Evolutionary conservation across 1,140 invertebrate species (phyloP).

Genomic region (Nasonia longicornis): DNA sequence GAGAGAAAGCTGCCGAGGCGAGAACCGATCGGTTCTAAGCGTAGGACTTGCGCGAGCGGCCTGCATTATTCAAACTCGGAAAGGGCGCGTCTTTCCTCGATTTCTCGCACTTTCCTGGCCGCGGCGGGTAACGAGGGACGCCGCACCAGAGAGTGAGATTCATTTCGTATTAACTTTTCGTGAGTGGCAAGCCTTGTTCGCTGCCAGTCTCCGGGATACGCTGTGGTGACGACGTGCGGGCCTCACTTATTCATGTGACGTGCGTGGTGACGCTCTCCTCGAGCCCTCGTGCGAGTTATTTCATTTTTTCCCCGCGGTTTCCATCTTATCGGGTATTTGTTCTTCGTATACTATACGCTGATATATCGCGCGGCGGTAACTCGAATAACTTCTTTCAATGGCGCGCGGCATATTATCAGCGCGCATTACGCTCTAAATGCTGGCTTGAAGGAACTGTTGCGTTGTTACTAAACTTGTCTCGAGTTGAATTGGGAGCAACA

Average conservation of each 20-base stretch:
- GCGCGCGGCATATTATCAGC: neutral
- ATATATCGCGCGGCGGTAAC: neutral
- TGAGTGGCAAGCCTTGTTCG: constrained; percentile 51
- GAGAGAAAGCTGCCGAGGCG: constrained; percentile 10
- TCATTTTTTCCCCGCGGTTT: too few species aligned
- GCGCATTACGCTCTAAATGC: neutral
- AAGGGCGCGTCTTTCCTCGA: constrained; percentile 44
- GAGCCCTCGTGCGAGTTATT: neutral
- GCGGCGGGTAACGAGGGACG: neutral
- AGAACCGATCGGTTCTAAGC: constrained; percentile 66
- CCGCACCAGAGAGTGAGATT: constrained; percentile 47
- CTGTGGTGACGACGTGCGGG: neutral
- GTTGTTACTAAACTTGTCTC: neutral
- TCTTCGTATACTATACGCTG: too few species aligned
- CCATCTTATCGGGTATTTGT: neutral
- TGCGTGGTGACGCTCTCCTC: neutral
- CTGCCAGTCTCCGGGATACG: neutral
- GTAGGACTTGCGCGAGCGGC: constrained; percentile 56
- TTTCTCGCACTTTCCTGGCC: constrained; percentile 37
- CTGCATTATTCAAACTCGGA: constrained; percentile 68
- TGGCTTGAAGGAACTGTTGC: neutral
- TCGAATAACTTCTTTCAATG: neutral
- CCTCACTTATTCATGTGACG: constrained; percentile 19
- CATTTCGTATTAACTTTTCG: constrained; percentile 51
- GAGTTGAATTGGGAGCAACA: neutral